Base-by-base conservation (phyloP, 2,888 invertebrate species). In the Dione vanillae region DNA sequence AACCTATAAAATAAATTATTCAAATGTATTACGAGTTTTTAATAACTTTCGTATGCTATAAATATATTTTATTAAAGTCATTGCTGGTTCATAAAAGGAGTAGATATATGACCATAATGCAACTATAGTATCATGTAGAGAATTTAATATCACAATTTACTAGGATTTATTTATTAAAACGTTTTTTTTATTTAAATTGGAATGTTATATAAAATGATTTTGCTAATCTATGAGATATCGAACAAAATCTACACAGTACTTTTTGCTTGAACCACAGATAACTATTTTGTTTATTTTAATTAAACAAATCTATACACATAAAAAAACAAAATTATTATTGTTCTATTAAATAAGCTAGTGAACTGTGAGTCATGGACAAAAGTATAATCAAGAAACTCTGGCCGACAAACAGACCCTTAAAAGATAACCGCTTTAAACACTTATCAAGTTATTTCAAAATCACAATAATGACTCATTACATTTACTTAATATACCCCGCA, bases 1-100 rank as follows among this genome's bases (percentile, higher is more conserved):
- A 43, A 61, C 40, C 16, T 27, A 45, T 61, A 27, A 61, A 61
- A 61, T 61, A 61, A 61, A 61, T 61, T 61, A 45, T 61, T 45
- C 0, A 61, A 61, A 45, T 61, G 35, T 61, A 45, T 45, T 45
- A 27, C 35, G n/a, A 27, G 35, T 16, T 27, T 45, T 45, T 61
- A 7, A 45, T 45, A 45, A 27, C 35, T 35, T 61, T 45, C n/a
- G 27, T 45, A 27, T 27, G 10, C 20, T 27, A n/a, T 45, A 61
- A 59, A 59, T 41, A 59, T 59, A 19, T 59, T 59, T 49, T 59
- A n/a, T 20, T 20, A 41, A 43, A 20, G 9, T 6, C 11, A 37
- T 19, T 49, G 8, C 12, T 51, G 12, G 12, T 20, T 14, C n/a
- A 16, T 16, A 47, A 16, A 16, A 16, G 47, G 2, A 16, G 16